A percentile compares a stretch with the other conserved stretches of the same genome.
phyloP scores from a whole-genome alignment of 1,140 invertebrate genomes.

The Muscidifurax raptorellus region DNA sequence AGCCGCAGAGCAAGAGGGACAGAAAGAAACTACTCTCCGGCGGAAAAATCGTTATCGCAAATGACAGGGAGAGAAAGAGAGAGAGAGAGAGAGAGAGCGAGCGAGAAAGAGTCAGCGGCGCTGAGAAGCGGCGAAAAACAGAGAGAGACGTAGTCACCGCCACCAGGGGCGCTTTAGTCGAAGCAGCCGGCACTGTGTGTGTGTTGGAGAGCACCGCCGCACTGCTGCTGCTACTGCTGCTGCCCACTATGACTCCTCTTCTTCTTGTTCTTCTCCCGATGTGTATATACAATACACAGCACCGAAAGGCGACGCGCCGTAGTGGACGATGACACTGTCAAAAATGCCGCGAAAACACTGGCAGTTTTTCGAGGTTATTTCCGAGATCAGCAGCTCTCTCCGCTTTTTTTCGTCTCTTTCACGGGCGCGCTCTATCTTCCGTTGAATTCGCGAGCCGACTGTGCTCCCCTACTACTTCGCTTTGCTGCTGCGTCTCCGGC shows the following conservation, averaged over 20 bases:
- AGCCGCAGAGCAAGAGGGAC: slow-evolving; percentile 10
- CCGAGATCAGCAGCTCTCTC: slow-evolving; percentile 15
- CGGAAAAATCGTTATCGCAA: slow-evolving; percentile 50
- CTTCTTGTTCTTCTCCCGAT: not conserved
- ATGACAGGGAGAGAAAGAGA: slow-evolving; percentile 40
- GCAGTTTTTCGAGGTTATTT: slow-evolving; percentile 26
- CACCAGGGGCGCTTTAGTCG: slow-evolving; percentile 51
- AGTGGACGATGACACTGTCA: not conserved
- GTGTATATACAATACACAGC: not conserved
- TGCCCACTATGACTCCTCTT: not conserved
- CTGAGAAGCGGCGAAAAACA: slow-evolving; percentile 43
- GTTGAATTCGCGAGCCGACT: slow-evolving; percentile 8
- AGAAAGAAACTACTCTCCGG: slow-evolving; percentile 4
- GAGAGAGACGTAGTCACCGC: slow-evolving; percentile 43
- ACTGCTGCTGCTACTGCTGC: slow-evolving; percentile 10
- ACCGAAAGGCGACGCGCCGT: no score
- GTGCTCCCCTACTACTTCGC: slow-evolving; percentile 15
- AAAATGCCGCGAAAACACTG: not conserved
- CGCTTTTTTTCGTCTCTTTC: not conserved
- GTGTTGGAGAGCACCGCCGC: not conserved
- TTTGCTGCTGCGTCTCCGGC: slow-evolving; percentile 8
- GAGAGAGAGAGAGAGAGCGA: slow-evolving; percentile 29
- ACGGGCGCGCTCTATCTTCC: not conserved
- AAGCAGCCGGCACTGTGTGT: slow-evolving; percentile 51
- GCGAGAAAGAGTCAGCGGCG: no score